Conservation (phyloP, 2,888 invertebrate genomes). For the Scaptomyza flava region DNA sequence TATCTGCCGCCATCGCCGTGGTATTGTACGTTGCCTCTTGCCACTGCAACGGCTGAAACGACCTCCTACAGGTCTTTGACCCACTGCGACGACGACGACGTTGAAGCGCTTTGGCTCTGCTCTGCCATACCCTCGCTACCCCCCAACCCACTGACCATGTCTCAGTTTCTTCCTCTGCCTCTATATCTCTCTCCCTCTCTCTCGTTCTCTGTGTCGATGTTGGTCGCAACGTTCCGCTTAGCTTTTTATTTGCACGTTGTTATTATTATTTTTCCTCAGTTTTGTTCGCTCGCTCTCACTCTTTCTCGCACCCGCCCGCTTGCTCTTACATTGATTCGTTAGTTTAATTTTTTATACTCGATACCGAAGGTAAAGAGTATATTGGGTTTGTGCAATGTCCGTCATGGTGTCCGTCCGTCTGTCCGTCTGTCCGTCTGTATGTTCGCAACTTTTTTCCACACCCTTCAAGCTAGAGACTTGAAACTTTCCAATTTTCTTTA, state of each 20-base stretch:
- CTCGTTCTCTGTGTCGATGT: neutral
- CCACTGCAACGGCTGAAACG: slow-evolving; percentile 82
- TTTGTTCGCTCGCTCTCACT: slow-evolving; percentile 5
- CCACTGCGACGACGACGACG: slow-evolving; percentile 70
- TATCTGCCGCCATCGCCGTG: slow-evolving; percentile 76
- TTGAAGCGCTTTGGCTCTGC: slow-evolving; percentile 29
- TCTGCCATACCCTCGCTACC: neutral
- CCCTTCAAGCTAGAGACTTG: no score
- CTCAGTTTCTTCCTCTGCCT: neutral
- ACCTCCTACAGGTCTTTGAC: slow-evolving; percentile 85
- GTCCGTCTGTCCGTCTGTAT: no score
- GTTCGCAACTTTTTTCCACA: no score
- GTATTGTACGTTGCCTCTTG: slow-evolving; percentile 81
- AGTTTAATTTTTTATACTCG: slow-evolving; percentile 8
- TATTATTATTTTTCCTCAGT: slow-evolving; percentile 54
- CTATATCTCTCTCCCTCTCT: neutral
- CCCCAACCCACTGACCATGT: slow-evolving; percentile 3
- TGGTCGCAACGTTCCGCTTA: slow-evolving; percentile 33
- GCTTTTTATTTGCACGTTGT: slow-evolving; percentile 70
- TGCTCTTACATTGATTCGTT: slow-evolving; percentile 16
- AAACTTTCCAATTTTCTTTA: no score
- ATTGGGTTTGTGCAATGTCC: no score
- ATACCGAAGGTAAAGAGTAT: no score
- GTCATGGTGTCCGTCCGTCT: no score
- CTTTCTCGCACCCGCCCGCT: no score